phyloP scores from a whole-genome alignment of 1,140 invertebrate genomes.

The Drosophila gunungcola region DNA sequence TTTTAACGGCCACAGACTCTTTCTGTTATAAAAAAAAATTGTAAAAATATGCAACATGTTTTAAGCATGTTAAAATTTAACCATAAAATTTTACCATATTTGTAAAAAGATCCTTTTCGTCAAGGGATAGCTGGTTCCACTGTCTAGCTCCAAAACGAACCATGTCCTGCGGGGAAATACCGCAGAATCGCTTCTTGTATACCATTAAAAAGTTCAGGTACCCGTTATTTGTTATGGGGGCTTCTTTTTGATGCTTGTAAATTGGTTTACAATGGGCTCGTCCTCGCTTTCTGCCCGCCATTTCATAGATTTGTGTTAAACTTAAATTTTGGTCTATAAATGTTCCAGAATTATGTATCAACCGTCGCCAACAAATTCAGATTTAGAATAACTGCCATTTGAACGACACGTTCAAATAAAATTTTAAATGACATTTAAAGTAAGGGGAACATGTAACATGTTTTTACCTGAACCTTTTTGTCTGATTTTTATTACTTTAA shows the following conservation, averaged over 20 bases:
- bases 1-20: too few species aligned
- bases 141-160: neutral
- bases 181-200: neutral
- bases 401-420: too few species aligned
- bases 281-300: neutral
- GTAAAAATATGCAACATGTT: too few species aligned
- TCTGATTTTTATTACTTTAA: too few species aligned
- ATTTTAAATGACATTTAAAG: too few species aligned
- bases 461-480: too few species aligned
- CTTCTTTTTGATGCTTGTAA: constrained; percentile 2
- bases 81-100: neutral
- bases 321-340: neutral
- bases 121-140: neutral
- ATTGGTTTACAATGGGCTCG: neutral
- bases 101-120: neutral
- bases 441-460: too few species aligned
- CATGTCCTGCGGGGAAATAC: neutral
- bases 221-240: neutral
- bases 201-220: neutral
- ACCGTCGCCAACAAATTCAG: neutral
- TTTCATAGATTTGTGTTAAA: neutral
- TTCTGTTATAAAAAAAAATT: too few species aligned
- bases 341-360: neutral
- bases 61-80: too few species aligned
- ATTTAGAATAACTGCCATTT: neutral